Evolutionary conservation across 2,888 invertebrate species (phyloP).

Genomic region (Meloe dianella): DNA sequence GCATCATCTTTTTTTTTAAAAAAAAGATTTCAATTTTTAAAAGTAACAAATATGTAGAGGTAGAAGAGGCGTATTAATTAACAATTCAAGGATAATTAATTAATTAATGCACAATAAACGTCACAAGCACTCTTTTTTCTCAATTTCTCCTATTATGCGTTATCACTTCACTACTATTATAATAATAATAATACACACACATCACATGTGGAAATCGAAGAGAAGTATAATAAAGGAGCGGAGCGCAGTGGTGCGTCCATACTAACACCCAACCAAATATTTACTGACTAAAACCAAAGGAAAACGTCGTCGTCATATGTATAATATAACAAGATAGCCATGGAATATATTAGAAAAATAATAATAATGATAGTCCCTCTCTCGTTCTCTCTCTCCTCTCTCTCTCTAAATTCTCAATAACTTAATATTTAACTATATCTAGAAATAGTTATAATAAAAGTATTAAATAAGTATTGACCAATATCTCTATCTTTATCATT

Average conservation of each 20-base stretch:
- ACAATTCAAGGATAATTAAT: not conserved
- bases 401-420: not conserved
- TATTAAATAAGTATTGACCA: conserved; percentile 4
- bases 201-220: not conserved
- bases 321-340: not conserved
- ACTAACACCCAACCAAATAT: conserved; percentile 11
- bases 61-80: not conserved
- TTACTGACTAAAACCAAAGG: not conserved
- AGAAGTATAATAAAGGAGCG: not conserved
- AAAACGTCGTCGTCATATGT: not conserved
- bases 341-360: conserved; percentile 9
- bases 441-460: not conserved
- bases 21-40: too few species aligned
- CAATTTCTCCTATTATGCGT: too few species aligned
- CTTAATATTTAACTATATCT: not conserved
- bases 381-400: too few species aligned
- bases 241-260: conserved; percentile 5
- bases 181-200: not conserved
- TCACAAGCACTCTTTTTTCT: too few species aligned
- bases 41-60: too few species aligned
- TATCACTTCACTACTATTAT: not conserved
- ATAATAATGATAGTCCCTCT: not conserved
- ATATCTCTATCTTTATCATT: not conserved
- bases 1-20: conserved; percentile 54
- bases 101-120: too few species aligned